Evolutionary conservation across 2,797 vertebrate species (phyloP), one percentile per base, ranked within the genome.

Genomic region (Echiichthys vipera): DNA sequence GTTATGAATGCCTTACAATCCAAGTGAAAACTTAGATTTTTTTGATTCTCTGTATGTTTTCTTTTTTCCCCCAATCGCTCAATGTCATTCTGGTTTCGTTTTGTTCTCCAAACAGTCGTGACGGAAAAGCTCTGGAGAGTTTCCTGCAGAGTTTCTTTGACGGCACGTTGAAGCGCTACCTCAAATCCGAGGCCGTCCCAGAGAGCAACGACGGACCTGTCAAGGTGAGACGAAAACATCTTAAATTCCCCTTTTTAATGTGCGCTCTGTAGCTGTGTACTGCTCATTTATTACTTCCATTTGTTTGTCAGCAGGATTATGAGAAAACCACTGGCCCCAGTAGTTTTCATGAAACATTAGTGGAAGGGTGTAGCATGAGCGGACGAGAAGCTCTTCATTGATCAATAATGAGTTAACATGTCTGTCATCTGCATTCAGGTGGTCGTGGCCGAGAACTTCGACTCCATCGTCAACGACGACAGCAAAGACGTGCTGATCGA

Each of bases 401-500:
- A 0, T 50, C 40, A 13, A 2, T 11, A 2, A 10, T 29, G 27
- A 32, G 1, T n/a, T 7, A 59, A 34, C 1, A 0, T 36, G 12
- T 43, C 9, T 22, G 4, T 61, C 2, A 0, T 57, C 30, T 73
- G 12, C 43, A 7, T 71, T 58, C 84, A 95, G 95, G 93, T 94
- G 2, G 0, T 95, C 3, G 95, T 95, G 76, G 95, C 95, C 1
- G 95, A 95, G 84, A 95, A 94, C 91, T 95, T 95, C 12, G 94
- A 95, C 20, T 74, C 91, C 14, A 90, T 99, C 18, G 97, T 99
- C 36, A 99, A 99, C 22, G 95, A 96, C 25, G 96, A 97, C 67
- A 91, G 94, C 90, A 99, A 99, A 92, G 98, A 99, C 43, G 98
- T 98, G 7, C 95, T 99, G 56, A 96, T 99, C 62, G 98, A 99